Base-by-base conservation (phyloP, 2,888 invertebrate genomes). In the Eulithis testata region DNA sequence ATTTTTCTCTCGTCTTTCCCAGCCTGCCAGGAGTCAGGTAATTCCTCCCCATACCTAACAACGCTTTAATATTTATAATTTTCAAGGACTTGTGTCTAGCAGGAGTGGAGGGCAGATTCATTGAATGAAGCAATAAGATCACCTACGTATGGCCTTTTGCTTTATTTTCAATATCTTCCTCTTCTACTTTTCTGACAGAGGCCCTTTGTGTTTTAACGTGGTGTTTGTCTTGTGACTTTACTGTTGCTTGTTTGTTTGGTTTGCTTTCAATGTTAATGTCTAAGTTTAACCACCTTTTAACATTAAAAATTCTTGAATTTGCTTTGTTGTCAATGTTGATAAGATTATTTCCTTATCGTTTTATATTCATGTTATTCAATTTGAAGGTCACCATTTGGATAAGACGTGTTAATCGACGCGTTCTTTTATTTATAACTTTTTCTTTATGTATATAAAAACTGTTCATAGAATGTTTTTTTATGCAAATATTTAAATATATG, bases 21-120 rank as follows among this genome's bases (percentile, higher is more conserved):
- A 93, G 93, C 93, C 93, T 93, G 93, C 93, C 93, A 93, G 93
- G 93, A 93, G 83, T 89, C 93, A 93, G 93, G 93, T 93, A 93
- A 92, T 77, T 78, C 73, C 75, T 68, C 71, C 66, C 73, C 68
- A 72, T 75, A 77, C 77, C 75, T 70, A 75, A 75, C 64, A 21
- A 81, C 82, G 31, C 31, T 31, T 31, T 51, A 66, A 70, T 72
- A 65, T 60, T 73, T 76, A 59, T 69, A 40, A 40, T 31, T 31
- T 31, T 5, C 40, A 54, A 68, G 58, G 8, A 11, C 47, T 3
- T 7, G 11, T 21, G 11, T 36, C 21, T 60, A 61, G 50, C 4
- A 54, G 53, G 57, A 21, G 27, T 21, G 8, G 7, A 50, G 49
- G 12, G 43, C 11, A 53, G 47, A 54, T 60, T 6, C 9, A 12